Percentiles rank a stretch among this genome's conserved stretches.
Evolutionary conservation across 53 echinoderm and acorn worm genomes (phyloP).

Genomic region (Holothuria scabra): DNA sequence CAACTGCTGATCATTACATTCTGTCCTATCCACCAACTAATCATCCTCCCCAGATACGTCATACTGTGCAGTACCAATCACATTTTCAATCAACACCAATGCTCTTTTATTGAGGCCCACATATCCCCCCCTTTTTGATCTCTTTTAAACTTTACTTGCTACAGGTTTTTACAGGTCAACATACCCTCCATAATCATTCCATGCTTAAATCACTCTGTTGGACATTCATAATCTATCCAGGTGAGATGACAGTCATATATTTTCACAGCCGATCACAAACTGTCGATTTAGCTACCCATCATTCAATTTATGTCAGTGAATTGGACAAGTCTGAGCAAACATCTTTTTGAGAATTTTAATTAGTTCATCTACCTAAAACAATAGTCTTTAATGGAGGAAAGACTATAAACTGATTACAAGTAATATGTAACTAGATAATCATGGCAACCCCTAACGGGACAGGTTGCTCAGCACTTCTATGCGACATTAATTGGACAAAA

Average conservation of each 20-base stretch:
- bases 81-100: too few relatives aligned
- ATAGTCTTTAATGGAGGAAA: too few relatives aligned
- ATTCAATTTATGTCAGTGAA: constrained; percentile 23
- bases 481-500: too few relatives aligned
- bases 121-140: too few relatives aligned
- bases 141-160: too few relatives aligned
- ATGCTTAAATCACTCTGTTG: constrained; percentile 1
- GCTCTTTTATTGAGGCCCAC: too few relatives aligned
- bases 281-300: background rate
- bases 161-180: background rate
- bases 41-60: too few relatives aligned
- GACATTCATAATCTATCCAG: background rate
- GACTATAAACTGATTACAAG: too few relatives aligned
- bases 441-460: constrained; percentile 6
- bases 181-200: background rate
- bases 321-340: constrained; percentile 22
- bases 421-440: background rate
- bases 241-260: background rate
- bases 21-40: too few relatives aligned
- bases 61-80: too few relatives aligned
- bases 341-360: constrained; percentile 11
- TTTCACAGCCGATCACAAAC: constrained; percentile 36
- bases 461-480: too few relatives aligned
- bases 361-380: background rate
- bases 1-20: too few relatives aligned